These are phyloP conservation scores for Spongia lamella DNA, from an alignment of 37 sponge, comb jelly and placozoan species.

Conservation along the genomic window DNA sequence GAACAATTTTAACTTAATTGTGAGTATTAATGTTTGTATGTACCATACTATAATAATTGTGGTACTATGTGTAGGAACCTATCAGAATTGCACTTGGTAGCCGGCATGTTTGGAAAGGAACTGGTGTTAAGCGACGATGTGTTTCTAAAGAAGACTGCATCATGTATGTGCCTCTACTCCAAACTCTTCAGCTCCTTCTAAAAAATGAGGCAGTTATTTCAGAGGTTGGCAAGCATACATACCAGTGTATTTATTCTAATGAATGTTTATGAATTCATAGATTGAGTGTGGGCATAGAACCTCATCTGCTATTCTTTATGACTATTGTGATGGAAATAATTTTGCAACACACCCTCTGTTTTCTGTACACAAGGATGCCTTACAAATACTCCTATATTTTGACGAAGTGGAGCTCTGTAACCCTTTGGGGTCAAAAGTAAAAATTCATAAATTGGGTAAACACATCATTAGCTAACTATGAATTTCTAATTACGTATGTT, in stretches of 20 bases:
- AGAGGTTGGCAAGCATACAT: slow-evolving; percentile 8
- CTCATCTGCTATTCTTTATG: too few species aligned
- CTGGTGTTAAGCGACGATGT: slow-evolving; percentile 10
- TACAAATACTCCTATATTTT: slow-evolving; percentile 30
- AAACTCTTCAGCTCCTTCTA: slow-evolving; percentile 7
- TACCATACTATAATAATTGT: too few species aligned
- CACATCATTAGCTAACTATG: neutral
- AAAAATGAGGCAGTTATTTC: slow-evolving; percentile 18
- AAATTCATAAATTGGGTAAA: slow-evolving; percentile 39
- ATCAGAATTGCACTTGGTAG: too few species aligned
- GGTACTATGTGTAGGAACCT: too few species aligned
- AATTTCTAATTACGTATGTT: neutral
- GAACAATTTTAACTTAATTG: too few species aligned
- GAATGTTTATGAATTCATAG: too few species aligned
- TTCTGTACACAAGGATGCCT: too few species aligned
- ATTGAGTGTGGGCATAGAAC: too few species aligned
- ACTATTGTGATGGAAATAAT: too few species aligned
- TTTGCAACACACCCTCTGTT: too few species aligned
- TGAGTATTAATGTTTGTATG: too few species aligned
- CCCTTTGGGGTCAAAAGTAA: slow-evolving; percentile 33
- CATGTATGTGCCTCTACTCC: slow-evolving; percentile 28
- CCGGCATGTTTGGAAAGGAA: neutral
- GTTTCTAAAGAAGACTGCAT: slow-evolving; percentile 1
- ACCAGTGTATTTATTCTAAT: neutral
- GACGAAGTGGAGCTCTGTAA: slow-evolving; percentile 45